Base-by-base conservation (phyloP, 1,140 invertebrate genomes). In the Daktulosphaira vitifoliae region DNA sequence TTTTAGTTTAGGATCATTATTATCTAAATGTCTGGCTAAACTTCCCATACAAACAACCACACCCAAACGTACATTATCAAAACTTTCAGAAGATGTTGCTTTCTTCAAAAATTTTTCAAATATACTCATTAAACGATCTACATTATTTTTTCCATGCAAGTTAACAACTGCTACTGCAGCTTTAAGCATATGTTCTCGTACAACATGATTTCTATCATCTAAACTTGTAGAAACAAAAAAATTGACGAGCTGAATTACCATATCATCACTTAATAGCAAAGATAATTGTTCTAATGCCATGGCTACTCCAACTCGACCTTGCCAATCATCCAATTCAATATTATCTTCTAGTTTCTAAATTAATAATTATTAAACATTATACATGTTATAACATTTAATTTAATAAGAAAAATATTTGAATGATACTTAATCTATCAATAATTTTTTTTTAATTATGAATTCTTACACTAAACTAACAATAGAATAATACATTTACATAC, bases 31-130 rank as follows among this genome's bases (percentile, higher is more conserved):
- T 38, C 90, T 82, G 1, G 96, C 96, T 67, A 99, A 78, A 0
- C 89, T 93, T 15, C 96, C 96, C 88, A 99, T 95, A 8, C 99
- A 78, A 71, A 99, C 89, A 29, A 99, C 92, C 42, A 98, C 92
- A 69, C 92, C 90, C 74, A 98, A 92, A 42, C 96, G 83, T 25
- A 96, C 89, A 6, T 88, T 86, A 78, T 99, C 96, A 75, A 84
- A 95, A 67, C 84, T 85, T n/a, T 89, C 85, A 1, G 87, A 90
- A 73, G 93, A 64, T 9, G 90, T 90, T 4, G 91, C 90, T 74
- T 88, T 88, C 71, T 94, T 88, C 73, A 95, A 82, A 72, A 94
- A 92, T 26, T 88, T 81, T 73, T 96, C 90, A 74, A 97, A 93
- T 9, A 94, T 85, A 0, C 90, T 90, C 26, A 96, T 76, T 59